Conservation (phyloP, 2,797 vertebrate genomes). For the Jordanella pulchra region DNA sequence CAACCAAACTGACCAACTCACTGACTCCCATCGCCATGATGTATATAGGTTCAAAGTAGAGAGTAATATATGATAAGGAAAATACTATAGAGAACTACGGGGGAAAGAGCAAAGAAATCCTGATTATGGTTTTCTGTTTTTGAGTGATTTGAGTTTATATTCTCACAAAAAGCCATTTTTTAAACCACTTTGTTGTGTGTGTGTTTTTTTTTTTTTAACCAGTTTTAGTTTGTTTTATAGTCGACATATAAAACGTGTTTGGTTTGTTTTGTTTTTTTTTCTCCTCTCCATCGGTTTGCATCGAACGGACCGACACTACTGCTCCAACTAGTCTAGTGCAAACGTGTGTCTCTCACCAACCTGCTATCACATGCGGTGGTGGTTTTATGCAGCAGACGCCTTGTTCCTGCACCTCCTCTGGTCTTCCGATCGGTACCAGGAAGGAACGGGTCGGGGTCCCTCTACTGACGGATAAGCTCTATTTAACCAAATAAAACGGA, state of each 20-base stretch:
- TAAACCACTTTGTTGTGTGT: conserved; percentile 52
- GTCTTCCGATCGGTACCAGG: conserved; percentile 6
- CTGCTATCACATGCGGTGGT: conserved; percentile 17
- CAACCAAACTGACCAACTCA: conserved; percentile 62
- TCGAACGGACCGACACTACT: conserved; percentile 38
- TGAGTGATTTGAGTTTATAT: conserved; percentile 65
- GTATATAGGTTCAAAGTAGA: conserved; percentile 83
- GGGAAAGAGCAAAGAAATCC: conserved; percentile 30
- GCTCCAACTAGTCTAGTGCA: conserved; percentile 36
- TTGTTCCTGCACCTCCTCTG: conserved; percentile 32
- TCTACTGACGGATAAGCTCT: conserved; percentile 13
- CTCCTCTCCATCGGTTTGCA: conserved; percentile 8
- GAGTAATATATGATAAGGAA: conserved; percentile 83
- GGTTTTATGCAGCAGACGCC: conserved; percentile 46
- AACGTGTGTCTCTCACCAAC: conserved; percentile 30
- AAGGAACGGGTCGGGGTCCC: neutral
- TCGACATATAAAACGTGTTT: conserved; percentile 44
- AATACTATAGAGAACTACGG: conserved; percentile 71
- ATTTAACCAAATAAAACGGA: conserved; percentile 46
- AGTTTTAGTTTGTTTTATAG: conserved; percentile 65
- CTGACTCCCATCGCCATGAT: conserved; percentile 69
- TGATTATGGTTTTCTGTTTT: conserved; percentile 39
- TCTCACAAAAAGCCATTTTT: conserved; percentile 74
- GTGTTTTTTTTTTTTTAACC: conserved; percentile 53
- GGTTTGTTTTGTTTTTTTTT: conserved; percentile 6